These are phyloP conservation scores for Leptodirus hochenwartii DNA, from an alignment of 2,888 invertebrate genomes.

Conservation along the genomic window DNA sequence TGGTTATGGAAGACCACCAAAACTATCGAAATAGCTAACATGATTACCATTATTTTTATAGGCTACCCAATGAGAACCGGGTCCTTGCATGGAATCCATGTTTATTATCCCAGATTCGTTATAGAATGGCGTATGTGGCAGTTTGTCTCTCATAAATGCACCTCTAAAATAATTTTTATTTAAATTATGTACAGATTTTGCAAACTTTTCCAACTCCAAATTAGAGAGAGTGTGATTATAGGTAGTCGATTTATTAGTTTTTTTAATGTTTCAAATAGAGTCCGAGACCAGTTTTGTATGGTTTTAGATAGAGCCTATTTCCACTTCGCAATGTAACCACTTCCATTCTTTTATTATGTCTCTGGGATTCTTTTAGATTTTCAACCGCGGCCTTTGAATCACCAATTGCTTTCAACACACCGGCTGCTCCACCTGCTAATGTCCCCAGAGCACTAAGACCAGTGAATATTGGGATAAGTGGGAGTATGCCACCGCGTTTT, in stretches of 20 bases:
- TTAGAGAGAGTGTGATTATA: slow-evolving; percentile 7
- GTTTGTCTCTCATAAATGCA: slow-evolving; percentile 8
- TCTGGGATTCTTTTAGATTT: slow-evolving; percentile 17
- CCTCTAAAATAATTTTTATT: slow-evolving; percentile 10
- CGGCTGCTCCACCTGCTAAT: slow-evolving; percentile 21
- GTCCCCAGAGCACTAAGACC: slow-evolving; percentile 20
- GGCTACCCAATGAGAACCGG: slow-evolving; percentile 10
- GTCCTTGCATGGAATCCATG: slow-evolving; percentile 7
- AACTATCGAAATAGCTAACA: slow-evolving; percentile 9
- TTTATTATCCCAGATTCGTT: slow-evolving; percentile 8
- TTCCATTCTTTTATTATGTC: slow-evolving; percentile 23
- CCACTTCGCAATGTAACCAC: no score
- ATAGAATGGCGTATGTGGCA: slow-evolving; percentile 6
- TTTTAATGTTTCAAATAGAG: no score
- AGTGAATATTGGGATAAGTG: slow-evolving; percentile 20
- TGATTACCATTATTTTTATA: slow-evolving; percentile 7
- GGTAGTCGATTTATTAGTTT: slow-evolving; percentile 7
- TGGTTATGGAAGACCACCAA: slow-evolving; percentile 8
- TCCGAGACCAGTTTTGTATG: slow-evolving; percentile 7
- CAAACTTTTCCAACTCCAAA: slow-evolving; percentile 6
- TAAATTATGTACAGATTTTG: slow-evolving; percentile 5
- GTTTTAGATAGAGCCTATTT: slow-evolving; percentile 9
- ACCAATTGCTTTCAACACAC: slow-evolving; percentile 21
- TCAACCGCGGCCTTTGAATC: slow-evolving; percentile 18
- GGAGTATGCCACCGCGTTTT: slow-evolving; percentile 18